phyloP scores from a whole-genome alignment of 1,140 invertebrate species.

The Eulimnadia texana region DNA sequence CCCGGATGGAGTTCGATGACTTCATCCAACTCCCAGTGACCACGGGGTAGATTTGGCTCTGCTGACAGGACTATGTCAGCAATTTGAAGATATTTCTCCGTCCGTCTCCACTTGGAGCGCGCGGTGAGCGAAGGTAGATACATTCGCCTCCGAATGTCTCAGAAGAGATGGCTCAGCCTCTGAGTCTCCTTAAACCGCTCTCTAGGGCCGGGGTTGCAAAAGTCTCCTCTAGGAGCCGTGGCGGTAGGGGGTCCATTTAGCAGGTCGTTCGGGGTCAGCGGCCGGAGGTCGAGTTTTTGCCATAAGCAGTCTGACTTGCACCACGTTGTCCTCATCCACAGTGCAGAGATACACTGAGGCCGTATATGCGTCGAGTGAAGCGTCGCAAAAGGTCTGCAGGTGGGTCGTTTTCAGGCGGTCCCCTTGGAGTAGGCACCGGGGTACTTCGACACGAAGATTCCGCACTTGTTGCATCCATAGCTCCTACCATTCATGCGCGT shows the following conservation, averaged over 20 bases:
- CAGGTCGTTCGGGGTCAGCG: background rate
- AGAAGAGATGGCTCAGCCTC: background rate
- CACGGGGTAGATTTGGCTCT: background rate
- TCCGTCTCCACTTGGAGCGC: background rate
- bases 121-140: background rate
- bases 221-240: background rate
- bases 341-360: constrained; percentile 7
- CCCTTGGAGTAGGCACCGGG: background rate
- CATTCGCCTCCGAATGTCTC: background rate
- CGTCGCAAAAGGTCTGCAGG: constrained; percentile 19
- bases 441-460: background rate
- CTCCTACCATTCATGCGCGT: background rate
- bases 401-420: too few species aligned
- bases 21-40: background rate
- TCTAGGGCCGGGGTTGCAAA: background rate
- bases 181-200: background rate
- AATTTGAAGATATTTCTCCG: background rate
- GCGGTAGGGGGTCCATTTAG: background rate
- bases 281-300: background rate
- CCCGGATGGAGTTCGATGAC: background rate
- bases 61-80: background rate
- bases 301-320: background rate
- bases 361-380: constrained; percentile 17
- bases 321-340: background rate
- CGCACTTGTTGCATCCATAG: background rate